A percentile compares a stretch with the other conserved stretches of the same genome.
phyloP scores from a whole-genome alignment of 2,888 invertebrate species.

The Steromphala cineraria region DNA sequence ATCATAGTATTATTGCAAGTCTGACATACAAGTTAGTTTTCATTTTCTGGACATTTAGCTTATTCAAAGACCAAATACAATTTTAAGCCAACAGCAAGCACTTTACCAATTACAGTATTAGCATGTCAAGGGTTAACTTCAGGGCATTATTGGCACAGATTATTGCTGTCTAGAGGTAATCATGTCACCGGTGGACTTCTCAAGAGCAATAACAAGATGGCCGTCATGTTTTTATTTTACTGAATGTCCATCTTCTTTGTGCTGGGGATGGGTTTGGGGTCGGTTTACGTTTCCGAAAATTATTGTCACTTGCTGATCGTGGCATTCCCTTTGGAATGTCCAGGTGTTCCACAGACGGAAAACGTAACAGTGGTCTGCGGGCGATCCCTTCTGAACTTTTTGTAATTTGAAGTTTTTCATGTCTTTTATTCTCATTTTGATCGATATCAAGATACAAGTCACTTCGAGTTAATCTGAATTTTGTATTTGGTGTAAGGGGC shows the following conservation, averaged over 20 bases:
- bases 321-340: constrained; percentile 41
- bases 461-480: constrained; percentile 41
- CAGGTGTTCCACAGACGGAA: constrained; percentile 52
- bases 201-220: too few species aligned
- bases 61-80: too few species aligned
- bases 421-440: neutral
- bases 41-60: too few species aligned
- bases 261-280: neutral
- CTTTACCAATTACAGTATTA: too few species aligned
- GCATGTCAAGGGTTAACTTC: too few species aligned
- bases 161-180: too few species aligned
- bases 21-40: too few species aligned
- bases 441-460: constrained; percentile 33
- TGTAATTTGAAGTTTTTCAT: constrained; percentile 11
- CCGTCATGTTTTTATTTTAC: constrained; percentile 4
- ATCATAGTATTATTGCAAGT: too few species aligned
- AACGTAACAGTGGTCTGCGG: constrained; percentile 36
- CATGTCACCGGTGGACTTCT: too few species aligned
- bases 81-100: too few species aligned
- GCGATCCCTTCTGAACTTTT: constrained; percentile 39
- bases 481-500: constrained; percentile 31
- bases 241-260: constrained; percentile 18
- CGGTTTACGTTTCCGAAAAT: constrained; percentile 2
- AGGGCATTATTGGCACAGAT: too few species aligned
- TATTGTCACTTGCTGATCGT: constrained; percentile 42